phyloP scores from a whole-genome alignment of 2,888 invertebrate species.

The Scotopteryx bipunctaria region DNA sequence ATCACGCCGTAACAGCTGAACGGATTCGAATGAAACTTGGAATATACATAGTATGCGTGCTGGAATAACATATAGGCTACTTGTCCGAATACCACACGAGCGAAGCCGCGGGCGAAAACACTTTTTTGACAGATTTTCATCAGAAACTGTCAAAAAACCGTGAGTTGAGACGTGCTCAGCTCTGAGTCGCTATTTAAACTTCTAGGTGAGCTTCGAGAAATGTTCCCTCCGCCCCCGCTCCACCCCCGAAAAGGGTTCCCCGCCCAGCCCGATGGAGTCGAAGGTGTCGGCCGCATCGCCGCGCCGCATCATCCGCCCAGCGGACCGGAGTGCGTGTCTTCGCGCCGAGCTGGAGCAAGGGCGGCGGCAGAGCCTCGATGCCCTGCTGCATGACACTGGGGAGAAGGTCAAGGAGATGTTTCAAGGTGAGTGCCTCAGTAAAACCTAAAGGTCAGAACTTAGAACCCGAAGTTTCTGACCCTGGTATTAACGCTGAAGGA shows the following conservation, averaged over 20 bases:
- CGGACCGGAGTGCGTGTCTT: conserved; percentile 42
- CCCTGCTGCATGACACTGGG: conserved; percentile 89
- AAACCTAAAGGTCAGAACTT: no score
- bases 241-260: conserved; percentile 65
- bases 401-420: conserved; percentile 92
- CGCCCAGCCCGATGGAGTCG: conserved; percentile 63
- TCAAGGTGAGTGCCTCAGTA: conserved; percentile 86
- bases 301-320: conserved; percentile 58
- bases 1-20: no score
- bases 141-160: no score
- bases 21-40: no score
- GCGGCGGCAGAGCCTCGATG: conserved; percentile 89
- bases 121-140: no score
- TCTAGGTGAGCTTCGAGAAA: conserved; percentile 79
- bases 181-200: conserved; percentile 54
- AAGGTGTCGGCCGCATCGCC: conserved; percentile 66
- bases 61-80: no score
- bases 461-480: no score
- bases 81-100: no score
- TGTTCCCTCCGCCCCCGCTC: conserved; percentile 76
- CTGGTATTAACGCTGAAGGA: no score
- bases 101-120: no score
- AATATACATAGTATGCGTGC: no score
- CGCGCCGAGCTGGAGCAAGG: conserved; percentile 56
- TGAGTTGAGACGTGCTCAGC: no score